Evolutionary conservation across 2,797 vertebrate species (phyloP).

Genomic region (Peromyscus nudipes): DNA sequence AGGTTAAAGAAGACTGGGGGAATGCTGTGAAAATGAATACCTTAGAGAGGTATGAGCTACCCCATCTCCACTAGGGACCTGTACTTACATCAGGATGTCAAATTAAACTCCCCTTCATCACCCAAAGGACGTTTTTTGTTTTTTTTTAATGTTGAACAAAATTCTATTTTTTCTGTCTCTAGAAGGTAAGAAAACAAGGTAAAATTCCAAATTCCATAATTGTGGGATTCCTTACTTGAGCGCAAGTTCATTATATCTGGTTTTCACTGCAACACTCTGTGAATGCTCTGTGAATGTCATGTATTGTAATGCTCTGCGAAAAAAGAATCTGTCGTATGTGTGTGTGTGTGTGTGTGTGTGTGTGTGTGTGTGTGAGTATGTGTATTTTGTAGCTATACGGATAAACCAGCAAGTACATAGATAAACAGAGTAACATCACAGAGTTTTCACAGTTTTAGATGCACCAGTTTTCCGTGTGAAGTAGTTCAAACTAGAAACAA

Average conservation of each 20-base stretch:
- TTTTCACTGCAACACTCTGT: background rate
- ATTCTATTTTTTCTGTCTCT: background rate
- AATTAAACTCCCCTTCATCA: background rate
- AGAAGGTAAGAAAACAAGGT: background rate
- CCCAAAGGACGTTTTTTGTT: background rate
- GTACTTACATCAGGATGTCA: background rate
- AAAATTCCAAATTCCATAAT: background rate
- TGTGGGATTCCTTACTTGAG: background rate
- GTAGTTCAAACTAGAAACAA: background rate
- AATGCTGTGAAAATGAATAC: background rate
- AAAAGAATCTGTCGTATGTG: accelerated
- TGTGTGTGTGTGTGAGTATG: too few relatives aligned
- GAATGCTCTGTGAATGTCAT: background rate
- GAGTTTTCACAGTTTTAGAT: background rate
- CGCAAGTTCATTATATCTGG: accelerated
- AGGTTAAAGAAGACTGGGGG: background rate
- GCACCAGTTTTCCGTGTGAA: background rate
- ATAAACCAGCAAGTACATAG: background rate
- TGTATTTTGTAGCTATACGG: background rate
- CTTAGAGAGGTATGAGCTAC: background rate
- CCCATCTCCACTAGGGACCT: background rate
- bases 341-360: background rate
- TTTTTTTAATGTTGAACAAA: background rate
- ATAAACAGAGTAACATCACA: background rate
- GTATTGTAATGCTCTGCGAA: background rate